Evolutionary conservation across 1,140 invertebrate species (phyloP).

Genomic region (Zelostemma sp.): DNA sequence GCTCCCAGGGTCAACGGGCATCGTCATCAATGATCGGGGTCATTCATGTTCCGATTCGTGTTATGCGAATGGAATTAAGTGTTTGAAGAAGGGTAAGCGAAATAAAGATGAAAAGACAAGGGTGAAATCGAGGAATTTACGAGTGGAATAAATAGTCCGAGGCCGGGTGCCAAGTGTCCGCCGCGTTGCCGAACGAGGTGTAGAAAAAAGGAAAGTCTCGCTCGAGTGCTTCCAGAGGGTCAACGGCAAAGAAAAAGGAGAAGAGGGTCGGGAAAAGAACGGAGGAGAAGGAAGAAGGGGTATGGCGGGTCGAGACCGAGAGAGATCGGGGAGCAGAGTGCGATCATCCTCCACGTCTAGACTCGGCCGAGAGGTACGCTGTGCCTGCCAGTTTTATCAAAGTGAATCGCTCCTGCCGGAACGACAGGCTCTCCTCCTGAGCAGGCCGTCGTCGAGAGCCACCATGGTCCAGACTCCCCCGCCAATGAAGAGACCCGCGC

Average conservation of each 20-base stretch:
- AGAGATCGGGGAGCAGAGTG: slow-evolving; percentile 56
- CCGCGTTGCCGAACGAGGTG: too few species aligned
- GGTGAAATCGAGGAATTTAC: background rate
- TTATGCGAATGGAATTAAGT: too few species aligned
- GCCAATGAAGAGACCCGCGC: slow-evolving; percentile 30
- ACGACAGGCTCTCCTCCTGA: slow-evolving; percentile 73
- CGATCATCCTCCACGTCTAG: slow-evolving; percentile 77
- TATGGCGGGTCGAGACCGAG: slow-evolving; percentile 59
- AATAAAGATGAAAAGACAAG: background rate
- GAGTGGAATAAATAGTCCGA: background rate
- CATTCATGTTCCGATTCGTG: too few species aligned
- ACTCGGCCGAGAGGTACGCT: slow-evolving; percentile 78
- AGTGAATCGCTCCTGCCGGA: slow-evolving; percentile 82
- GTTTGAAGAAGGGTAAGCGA: background rate
- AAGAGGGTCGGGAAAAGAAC: slow-evolving; percentile 29
- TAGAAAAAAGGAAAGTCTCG: background rate
- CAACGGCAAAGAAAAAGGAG: slow-evolving; percentile 1
- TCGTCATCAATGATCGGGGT: too few species aligned
- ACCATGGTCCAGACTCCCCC: slow-evolving; percentile 52
- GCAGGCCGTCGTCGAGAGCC: slow-evolving; percentile 56
- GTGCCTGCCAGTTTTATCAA: slow-evolving; percentile 87
- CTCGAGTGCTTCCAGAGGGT: background rate
- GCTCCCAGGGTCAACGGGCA: too few species aligned
- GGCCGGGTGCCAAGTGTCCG: background rate
- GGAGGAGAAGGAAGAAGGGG: slow-evolving; percentile 3